phyloP scores from a whole-genome alignment of 2,797 vertebrate genomes.

The Triplophysa yarkandensis region DNA sequence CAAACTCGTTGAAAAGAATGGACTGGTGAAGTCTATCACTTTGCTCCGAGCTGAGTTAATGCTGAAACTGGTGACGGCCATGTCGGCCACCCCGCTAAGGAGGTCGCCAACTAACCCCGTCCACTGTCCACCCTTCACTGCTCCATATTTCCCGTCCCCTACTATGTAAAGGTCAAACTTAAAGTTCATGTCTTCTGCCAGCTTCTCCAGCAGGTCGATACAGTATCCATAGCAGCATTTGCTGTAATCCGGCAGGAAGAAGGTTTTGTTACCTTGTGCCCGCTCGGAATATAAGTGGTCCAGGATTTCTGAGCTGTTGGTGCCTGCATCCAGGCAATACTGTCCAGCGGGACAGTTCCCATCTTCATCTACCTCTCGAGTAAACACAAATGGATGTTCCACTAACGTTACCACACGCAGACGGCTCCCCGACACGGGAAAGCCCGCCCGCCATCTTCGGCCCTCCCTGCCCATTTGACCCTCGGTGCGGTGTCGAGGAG shows the following conservation, averaged over 20 bases:
- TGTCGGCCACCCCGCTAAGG: slow-evolving; percentile 82
- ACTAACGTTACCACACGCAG: slow-evolving; percentile 88
- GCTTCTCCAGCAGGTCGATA: slow-evolving; percentile 82
- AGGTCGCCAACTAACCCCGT: slow-evolving; percentile 90
- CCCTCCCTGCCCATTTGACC: slow-evolving; percentile 50
- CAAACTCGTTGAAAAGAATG: slow-evolving; percentile 93
- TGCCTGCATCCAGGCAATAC: slow-evolving; percentile 83
- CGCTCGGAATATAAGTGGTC: slow-evolving; percentile 78
- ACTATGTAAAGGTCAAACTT: slow-evolving; percentile 90
- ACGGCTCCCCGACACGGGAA: slow-evolving; percentile 61
- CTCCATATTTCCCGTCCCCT: slow-evolving; percentile 88
- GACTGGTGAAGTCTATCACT: slow-evolving; percentile 91
- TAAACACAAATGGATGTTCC: slow-evolving; percentile 90
- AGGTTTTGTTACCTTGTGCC: slow-evolving; percentile 67
- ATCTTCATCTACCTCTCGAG: slow-evolving; percentile 83
- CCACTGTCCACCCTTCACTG: slow-evolving; percentile 84
- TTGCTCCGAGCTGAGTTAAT: slow-evolving; percentile 89
- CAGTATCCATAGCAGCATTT: slow-evolving; percentile 86
- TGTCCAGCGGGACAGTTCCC: slow-evolving; percentile 86
- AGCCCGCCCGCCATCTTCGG: slow-evolving; percentile 65
- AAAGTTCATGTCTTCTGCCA: slow-evolving; percentile 82
- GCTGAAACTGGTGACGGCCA: slow-evolving; percentile 93
- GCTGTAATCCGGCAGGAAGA: slow-evolving; percentile 66
- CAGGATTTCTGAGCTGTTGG: slow-evolving; percentile 77
- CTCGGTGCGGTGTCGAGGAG: slow-evolving; percentile 51